Conservation (phyloP, 2,113 vertebrate genomes). For the Aptenodytes patagonicus region DNA sequence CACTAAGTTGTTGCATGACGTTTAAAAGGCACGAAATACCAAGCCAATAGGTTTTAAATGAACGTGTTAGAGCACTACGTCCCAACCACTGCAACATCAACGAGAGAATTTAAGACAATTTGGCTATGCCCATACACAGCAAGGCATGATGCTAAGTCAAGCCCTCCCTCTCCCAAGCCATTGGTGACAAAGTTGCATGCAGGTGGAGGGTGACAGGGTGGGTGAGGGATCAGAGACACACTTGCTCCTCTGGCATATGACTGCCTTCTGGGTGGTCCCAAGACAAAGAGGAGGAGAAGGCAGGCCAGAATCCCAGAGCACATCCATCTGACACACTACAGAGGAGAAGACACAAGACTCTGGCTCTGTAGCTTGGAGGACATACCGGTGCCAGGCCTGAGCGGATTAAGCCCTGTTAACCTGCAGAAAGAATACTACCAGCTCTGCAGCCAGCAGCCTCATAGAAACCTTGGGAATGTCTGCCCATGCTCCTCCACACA, state of each 20-base stretch:
- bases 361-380: not conserved
- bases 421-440: not conserved
- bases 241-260: not conserved
- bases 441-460: not conserved
- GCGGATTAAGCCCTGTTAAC: not conserved
- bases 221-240: not conserved
- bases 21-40: not conserved
- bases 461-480: not conserved
- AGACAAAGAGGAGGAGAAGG: not conserved
- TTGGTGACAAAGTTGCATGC: not conserved
- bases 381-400: rapidly evolving
- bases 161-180: not conserved
- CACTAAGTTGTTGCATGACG: not conserved
- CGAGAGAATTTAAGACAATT: not conserved
- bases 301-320: not conserved
- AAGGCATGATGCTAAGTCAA: not conserved
- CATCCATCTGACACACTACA: not conserved
- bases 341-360: not conserved
- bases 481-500: not conserved
- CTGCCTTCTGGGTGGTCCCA: not conserved
- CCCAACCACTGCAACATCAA: not conserved
- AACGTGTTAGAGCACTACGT: not conserved
- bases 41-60: not conserved
- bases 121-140: not conserved
- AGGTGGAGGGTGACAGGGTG: not conserved